Evolutionary conservation across 2,888 invertebrate species (phyloP), one percentile per base, ranked within the genome.

Genomic region (Drosophila stalkeri): DNA sequence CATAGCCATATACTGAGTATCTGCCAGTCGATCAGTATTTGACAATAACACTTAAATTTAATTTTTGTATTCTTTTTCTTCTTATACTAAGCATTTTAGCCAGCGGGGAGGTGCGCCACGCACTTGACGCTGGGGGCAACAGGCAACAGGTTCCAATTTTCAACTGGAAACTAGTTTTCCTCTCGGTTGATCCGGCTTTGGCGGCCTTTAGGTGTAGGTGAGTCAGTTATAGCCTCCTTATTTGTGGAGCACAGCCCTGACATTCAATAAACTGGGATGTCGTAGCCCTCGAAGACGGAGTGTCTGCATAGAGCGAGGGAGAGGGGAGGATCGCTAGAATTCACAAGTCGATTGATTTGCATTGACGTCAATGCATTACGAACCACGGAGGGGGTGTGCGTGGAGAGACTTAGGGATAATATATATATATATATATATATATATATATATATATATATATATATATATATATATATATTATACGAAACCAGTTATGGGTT

Each of bases 191-290:
- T n/a, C 20, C 41, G 62, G 62, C 65, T 70, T 59, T 66, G 67
- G 55, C 14, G 65, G 52, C 80, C 74, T 68, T 68, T 84, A 77
- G 83, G 74, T 84, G 74, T 75, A 75, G 75, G 81, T 80, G 81
- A 82, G 62, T 77, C 70, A 79, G 79, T 66, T 63, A 61, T 33
- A 62, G 64, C 68, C 77, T 65, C 63, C 56, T 39, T 51, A 57
- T 80, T 82, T 84, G 63, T 88, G 55, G 85, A 76, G 69, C 89
- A 80, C 75, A 86, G 74, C 86, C 89, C 89, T 89, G 86, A 86
- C 86, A 89, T 81, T 82, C 61, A 66, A 23, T 52, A 49, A 67
- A 75, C 67, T 64, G 60, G 71, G 65, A 77, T 68, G 67, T 31
- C 46, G 43, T 56, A 73, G 65, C 75, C 79, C 75, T 74, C 69